Percentiles rank a stretch among this genome's conserved stretches.
These are phyloP conservation scores for Chanos chanos DNA, from an alignment of 2,797 vertebrate genomes.

Conservation along the genomic window DNA sequence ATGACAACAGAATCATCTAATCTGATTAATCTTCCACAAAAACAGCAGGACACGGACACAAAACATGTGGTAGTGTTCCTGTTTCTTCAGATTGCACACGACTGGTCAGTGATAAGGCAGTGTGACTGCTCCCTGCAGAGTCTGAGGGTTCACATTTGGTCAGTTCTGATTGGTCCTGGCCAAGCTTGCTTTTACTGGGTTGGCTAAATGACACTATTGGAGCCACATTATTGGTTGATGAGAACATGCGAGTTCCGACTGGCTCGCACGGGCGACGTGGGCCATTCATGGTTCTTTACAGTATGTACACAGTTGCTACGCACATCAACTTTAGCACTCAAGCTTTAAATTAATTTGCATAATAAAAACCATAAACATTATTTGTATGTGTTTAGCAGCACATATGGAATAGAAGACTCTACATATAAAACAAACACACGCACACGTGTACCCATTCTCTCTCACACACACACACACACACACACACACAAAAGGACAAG, in stretches of 20 bases:
- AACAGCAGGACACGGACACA: no score
- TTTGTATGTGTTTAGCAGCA: conserved; percentile 57
- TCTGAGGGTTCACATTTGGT: conserved; percentile 18
- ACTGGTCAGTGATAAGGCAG: conserved; percentile 36
- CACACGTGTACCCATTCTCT: no score
- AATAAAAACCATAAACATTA: conserved; percentile 32
- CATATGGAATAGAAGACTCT: conserved; percentile 41
- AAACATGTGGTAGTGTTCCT: no score
- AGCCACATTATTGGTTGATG: conserved; percentile 4
- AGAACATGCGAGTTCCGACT: background rate
- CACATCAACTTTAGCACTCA: conserved; percentile 12
- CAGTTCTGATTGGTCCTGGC: conserved; percentile 5
- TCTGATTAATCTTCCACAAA: no score
- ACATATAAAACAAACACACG: conserved; percentile 36
- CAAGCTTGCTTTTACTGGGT: conserved; percentile 4
- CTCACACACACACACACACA: no score
- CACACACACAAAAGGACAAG: conserved; percentile 50
- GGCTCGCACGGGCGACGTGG: conserved; percentile 15
- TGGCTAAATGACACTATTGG: background rate
- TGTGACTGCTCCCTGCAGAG: conserved; percentile 39
- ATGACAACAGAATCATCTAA: no score
- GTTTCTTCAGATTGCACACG: no score
- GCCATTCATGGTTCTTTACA: conserved; percentile 7
- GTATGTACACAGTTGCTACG: conserved; percentile 19
- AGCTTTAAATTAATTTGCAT: conserved; percentile 32